Evolutionary conservation across 2,888 invertebrate species (phyloP).

Genomic region (Eumerus sabulonum): DNA sequence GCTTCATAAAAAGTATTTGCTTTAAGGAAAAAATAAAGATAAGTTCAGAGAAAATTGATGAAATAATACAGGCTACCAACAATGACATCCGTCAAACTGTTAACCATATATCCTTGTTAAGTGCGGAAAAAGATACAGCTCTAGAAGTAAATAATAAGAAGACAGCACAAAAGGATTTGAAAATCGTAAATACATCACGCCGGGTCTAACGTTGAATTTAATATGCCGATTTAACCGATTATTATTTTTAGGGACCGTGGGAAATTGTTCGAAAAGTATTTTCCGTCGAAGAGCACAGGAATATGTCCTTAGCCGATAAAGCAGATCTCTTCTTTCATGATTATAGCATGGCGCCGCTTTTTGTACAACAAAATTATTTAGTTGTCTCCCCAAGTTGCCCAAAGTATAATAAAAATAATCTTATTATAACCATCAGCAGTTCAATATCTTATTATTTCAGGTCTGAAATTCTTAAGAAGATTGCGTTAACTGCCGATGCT

Average conservation of each 20-base stretch:
- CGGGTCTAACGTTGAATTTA: neutral
- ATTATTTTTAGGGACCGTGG: slow-evolving; percentile 93
- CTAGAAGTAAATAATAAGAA: slow-evolving; percentile 79
- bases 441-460: slow-evolving; percentile 56
- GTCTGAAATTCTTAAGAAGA: slow-evolving; percentile 82
- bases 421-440: neutral
- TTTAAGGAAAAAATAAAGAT: slow-evolving; percentile 93
- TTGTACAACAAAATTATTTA: slow-evolving; percentile 98
- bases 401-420: slow-evolving; percentile 79
- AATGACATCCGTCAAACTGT: slow-evolving; percentile 96
- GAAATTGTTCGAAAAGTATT: slow-evolving; percentile 95
- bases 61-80: slow-evolving; percentile 92
- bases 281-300: slow-evolving; percentile 87
- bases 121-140: slow-evolving; percentile 81
- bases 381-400: slow-evolving; percentile 87
- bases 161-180: slow-evolving; percentile 88
- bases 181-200: slow-evolving; percentile 87
- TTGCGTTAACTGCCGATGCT: slow-evolving; percentile 91
- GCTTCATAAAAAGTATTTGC: slow-evolving; percentile 94
- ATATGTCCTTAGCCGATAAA: slow-evolving; percentile 89
- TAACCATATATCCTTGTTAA: slow-evolving; percentile 92
- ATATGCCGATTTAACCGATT: slow-evolving; percentile 6
- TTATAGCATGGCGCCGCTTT: slow-evolving; percentile 96
- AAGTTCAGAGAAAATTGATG: slow-evolving; percentile 86
- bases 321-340: slow-evolving; percentile 97